These are phyloP conservation scores for Cryptus viduatorius DNA, from an alignment of 2,888 invertebrate species.

Conservation along the genomic window DNA sequence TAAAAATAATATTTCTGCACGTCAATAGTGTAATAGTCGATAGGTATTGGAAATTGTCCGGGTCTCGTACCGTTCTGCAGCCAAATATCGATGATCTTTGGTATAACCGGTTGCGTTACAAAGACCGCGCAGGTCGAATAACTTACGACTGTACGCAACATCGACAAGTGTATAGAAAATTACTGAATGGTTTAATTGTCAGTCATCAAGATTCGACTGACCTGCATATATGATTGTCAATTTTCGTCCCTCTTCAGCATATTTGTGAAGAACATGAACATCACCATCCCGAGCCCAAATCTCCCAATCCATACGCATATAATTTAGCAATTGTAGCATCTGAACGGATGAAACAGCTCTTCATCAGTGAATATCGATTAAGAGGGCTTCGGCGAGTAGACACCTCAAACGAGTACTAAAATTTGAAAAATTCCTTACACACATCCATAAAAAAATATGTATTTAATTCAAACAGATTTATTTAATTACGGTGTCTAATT, in stretches of 20 bases:
- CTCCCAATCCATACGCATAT: conserved; percentile 46
- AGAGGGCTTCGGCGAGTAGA: neutral
- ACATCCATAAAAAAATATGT: no score
- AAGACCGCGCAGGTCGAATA: conserved; percentile 28
- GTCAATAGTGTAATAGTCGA: conserved; percentile 27
- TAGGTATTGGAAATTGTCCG: conserved; percentile 54
- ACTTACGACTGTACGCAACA: conserved; percentile 20
- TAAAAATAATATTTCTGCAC: no score
- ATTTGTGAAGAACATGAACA: conserved; percentile 44
- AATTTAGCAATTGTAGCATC: conserved; percentile 29
- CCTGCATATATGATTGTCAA: conserved; percentile 42
- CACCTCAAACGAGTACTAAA: neutral
- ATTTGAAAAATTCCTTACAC: neutral
- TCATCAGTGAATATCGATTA: neutral
- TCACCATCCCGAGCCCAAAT: conserved; percentile 43
- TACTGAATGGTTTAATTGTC: neutral
- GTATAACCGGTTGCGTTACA: conserved; percentile 45
- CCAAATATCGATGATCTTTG: conserved; percentile 49
- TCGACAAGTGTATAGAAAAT: neutral
- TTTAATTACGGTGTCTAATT: no score
- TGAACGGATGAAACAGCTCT: neutral
- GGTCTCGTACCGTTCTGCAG: conserved; percentile 45
- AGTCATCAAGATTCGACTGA: conserved; percentile 1
- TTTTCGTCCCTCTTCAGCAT: conserved; percentile 43
- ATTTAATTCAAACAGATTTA: no score